A percentile compares a stretch with the other conserved stretches of the same genome.
Conservation (phyloP, 2,797 vertebrate species). For the Danio jaintianensis region DNA sequence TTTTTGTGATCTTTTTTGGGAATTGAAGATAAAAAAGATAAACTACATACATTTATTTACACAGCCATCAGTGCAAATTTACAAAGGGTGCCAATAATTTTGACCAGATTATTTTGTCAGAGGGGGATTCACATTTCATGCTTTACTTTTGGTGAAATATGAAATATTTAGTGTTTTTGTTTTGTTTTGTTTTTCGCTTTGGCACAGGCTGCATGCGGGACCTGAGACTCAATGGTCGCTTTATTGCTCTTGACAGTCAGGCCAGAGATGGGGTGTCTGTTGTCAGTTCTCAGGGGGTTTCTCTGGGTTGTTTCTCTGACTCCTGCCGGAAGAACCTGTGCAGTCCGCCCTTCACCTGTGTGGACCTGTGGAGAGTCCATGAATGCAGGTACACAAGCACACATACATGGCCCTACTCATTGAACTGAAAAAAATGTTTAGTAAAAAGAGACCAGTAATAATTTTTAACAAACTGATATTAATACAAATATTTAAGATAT, state of each 20-base stretch:
- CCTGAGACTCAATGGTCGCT: conserved; percentile 84
- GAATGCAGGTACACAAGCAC: conserved; percentile 83
- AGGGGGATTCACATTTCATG: conserved; percentile 1
- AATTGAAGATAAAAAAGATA: no score
- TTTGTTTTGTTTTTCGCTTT: conserved; percentile 2
- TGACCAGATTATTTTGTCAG: background rate
- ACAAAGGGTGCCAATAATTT: no score
- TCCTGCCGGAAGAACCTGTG: conserved; percentile 89
- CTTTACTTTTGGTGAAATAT: conserved; percentile 29
- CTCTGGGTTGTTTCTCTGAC: conserved; percentile 84
- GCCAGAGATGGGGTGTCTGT: conserved; percentile 82
- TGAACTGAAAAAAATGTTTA: no score
- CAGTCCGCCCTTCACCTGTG: conserved; percentile 84
- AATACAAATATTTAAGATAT: background rate
- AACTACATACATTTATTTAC: no score
- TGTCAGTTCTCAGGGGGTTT: conserved; percentile 81
- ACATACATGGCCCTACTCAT: background rate
- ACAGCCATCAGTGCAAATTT: no score
- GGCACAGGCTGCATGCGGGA: conserved; percentile 88
- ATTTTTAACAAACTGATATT: background rate
- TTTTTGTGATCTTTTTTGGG: no score
- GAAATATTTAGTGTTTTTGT: conserved; percentile 1
- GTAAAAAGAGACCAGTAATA: background rate
- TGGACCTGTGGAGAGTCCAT: conserved; percentile 89
- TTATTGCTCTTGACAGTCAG: conserved; percentile 82